Evolutionary conservation across 2,888 invertebrate species (phyloP), one percentile per base, ranked within the genome.

Genomic region (Plebejus argus): DNA sequence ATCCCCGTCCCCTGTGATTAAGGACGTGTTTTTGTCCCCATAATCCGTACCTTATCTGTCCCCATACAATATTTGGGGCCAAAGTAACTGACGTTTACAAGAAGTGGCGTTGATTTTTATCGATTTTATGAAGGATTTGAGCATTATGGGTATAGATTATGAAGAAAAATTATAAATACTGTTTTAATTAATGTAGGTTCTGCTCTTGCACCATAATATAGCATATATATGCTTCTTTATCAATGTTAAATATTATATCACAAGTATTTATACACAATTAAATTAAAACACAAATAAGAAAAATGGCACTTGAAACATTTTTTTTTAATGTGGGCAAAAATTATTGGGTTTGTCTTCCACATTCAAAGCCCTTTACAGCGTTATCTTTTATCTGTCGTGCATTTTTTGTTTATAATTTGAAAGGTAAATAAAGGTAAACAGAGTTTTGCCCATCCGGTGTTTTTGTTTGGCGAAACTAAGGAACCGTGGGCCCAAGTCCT

Each of bases 381-480:
- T 90, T 90, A 90, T 90, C 90, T 84, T 80, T 74, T 77, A 81
- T 85, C 87, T 84, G 80, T 81, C 80, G 80, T 79, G 81, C 80
- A 81, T 86, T 90, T 90, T 90, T 89, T 88, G 85, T 85, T 82
- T 84, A 84, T 87, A 85, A 86, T 88, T 88, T 86, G 82, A 83
- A 83, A 84, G 85, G 86, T 87, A 90, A 81, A 90, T 88, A 90
- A 90, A 89, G 84, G 89, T 88, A 91, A 90, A 91, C 88, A 90
- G 83, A 82, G 82, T 85, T 53, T 83, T 84, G 83, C 85, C 86
- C 90, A 90, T 92, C 91, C 91, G 91, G 90, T 88, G 84, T 85
- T 82, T 84, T 90, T 89, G 88, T 87, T 78, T 79, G 78, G 61
- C 74, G 75, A 76, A 78, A 72, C 77, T 78, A 61, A 61, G 76